phyloP scores from a whole-genome alignment of 35 echinoderm and acorn worm genomes.

The Eucidaris tribuloides region DNA sequence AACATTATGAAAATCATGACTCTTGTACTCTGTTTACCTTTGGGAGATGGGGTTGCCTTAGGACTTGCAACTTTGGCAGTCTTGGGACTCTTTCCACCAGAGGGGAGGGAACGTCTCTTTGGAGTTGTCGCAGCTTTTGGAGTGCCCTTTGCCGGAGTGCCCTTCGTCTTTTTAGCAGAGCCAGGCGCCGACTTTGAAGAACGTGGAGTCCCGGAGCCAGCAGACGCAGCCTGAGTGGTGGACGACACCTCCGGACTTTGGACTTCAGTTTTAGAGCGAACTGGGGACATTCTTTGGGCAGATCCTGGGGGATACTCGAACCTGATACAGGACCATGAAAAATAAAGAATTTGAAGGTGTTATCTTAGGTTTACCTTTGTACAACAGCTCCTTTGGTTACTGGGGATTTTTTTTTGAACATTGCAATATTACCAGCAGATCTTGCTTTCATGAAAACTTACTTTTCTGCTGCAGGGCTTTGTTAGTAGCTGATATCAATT shows the following conservation, averaged over 20 bases:
- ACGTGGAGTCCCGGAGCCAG: neutral
- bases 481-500: no score
- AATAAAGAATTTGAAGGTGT: no score
- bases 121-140: slow-evolving; percentile 2
- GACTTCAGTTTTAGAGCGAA: slow-evolving; percentile 32
- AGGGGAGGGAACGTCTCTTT: neutral
- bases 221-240: slow-evolving; percentile 19
- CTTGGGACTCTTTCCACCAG: slow-evolving; percentile 13
- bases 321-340: slow-evolving; percentile 31
- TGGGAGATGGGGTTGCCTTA: neutral
- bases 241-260: slow-evolving; percentile 87
- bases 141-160: slow-evolving; percentile 27
- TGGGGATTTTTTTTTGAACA: no score
- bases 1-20: no score
- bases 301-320: slow-evolving; percentile 92
- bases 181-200: slow-evolving; percentile 17
- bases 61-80: slow-evolving; percentile 49
- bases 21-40: neutral
- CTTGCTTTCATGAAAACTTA: no score
- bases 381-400: no score
- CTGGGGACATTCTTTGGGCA: slow-evolving; percentile 21
- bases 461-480: no score
- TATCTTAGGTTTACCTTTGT: no score
- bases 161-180: slow-evolving; percentile 9
- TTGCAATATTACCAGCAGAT: no score